Conservation (phyloP, 2,797 vertebrate genomes). For the Potorous gilbertii region DNA sequence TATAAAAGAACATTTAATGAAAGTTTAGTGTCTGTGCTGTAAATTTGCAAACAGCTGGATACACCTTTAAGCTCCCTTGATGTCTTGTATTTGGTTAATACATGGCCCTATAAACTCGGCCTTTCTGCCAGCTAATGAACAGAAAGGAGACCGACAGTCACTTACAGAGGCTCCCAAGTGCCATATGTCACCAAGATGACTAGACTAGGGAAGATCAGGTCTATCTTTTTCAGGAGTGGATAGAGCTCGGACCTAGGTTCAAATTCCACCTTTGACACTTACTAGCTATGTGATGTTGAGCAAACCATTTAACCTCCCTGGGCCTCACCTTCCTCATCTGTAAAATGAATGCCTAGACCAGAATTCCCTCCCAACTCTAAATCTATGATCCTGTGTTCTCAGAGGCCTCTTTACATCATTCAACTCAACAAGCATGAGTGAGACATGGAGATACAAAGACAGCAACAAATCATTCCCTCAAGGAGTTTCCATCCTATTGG, state of each 20-base stretch:
- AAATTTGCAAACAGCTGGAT: conserved; percentile 77
- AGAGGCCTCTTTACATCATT: neutral
- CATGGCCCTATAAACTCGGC: conserved; percentile 72
- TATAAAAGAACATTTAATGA: conserved; percentile 68
- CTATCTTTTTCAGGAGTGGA: neutral
- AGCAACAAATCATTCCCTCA: neutral
- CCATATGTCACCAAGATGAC: conserved; percentile 71
- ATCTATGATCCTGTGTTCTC: neutral
- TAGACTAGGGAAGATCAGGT: conserved; percentile 73
- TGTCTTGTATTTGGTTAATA: conserved; percentile 77
- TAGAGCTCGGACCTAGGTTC: neutral
- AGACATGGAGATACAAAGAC: neutral
- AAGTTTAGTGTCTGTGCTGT: conserved; percentile 60
- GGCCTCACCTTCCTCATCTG: neutral
- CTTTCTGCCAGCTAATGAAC: conserved; percentile 73
- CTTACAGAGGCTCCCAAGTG: conserved; percentile 73
- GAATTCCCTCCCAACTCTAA: neutral
- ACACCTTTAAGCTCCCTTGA: conserved; percentile 72
- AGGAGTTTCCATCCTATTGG: no score
- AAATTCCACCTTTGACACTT: neutral
- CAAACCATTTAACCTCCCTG: neutral
- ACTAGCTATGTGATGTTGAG: neutral
- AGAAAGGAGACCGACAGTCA: conserved; percentile 59
- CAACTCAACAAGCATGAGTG: neutral
- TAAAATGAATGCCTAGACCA: neutral